Conservation (phyloP, 2,888 invertebrate species). For the Tanypteryx hageni region DNA sequence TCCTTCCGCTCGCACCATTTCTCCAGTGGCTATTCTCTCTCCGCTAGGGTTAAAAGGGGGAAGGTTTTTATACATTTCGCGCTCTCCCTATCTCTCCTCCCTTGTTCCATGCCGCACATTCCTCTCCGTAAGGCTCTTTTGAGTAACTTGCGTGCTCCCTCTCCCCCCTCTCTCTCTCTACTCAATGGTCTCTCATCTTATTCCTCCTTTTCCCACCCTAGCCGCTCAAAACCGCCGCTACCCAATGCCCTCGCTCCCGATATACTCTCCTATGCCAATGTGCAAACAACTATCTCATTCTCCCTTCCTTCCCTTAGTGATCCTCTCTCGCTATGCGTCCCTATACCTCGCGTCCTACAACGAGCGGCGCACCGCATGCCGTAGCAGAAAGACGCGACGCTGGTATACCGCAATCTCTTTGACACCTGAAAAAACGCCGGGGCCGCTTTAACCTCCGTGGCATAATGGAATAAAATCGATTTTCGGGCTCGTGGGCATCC, state of each 20-base stretch:
- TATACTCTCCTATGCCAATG: no score
- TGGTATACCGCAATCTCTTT: neutral
- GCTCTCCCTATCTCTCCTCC: neutral
- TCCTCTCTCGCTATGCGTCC: no score
- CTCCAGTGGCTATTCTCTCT: neutral
- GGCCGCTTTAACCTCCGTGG: neutral
- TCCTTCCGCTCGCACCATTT: neutral
- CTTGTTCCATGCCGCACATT: neutral
- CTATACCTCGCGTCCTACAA: no score
- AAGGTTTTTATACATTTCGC: neutral
- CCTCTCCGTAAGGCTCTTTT: neutral
- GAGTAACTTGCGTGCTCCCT: neutral
- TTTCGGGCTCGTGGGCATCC: neutral
- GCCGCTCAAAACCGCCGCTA: neutral
- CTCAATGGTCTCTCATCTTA: neutral
- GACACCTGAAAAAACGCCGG: neutral
- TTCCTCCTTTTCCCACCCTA: neutral
- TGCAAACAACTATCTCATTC: no score
- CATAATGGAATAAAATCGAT: neutral
- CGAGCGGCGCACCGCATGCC: neutral
- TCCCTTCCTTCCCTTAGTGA: no score
- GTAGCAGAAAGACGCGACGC: neutral
- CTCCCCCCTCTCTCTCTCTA: neutral
- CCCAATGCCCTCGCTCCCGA: no score
- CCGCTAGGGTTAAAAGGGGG: no score